Evolutionary conservation across 2,888 invertebrate genomes (phyloP), one percentile per base, ranked within the genome.

Genomic region (Tetheella fluctuosa): DNA sequence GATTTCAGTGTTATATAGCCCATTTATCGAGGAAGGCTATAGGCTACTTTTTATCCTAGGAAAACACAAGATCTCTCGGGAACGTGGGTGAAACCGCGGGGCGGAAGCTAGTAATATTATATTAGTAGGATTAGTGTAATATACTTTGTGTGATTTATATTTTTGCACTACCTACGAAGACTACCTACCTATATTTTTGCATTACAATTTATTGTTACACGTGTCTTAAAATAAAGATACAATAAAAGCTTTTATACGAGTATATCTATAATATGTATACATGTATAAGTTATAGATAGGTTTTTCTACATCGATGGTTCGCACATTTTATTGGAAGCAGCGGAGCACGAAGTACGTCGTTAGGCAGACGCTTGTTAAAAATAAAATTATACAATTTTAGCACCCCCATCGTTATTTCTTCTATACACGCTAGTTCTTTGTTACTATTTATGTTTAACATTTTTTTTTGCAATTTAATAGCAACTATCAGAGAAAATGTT

Each of bases 341-440:
- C 83, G 77, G 80, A 84, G 86, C 90, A 84, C 83, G 83, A 85
- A 85, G 75, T 65, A 69, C 73, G 73, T 80, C 81, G 85, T 80
- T 82, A 82, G 80, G 77, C 76, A 69, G 78, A 70, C 75, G 83
- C 84, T 87, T 83, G 88, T 86, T 89, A 85, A 89, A 89, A 89
- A 88, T 89, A 87, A 87, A 85, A 84, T 85, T 81, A 84, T 84
- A 85, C 84, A 84, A 85, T 85, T 86, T 86, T 86, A 83, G 77
- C 85, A 79, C 77, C 81, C 37, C 76, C 77, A 69, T 64, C 17
- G 59, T 64, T 67, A 52, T 60, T 66, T 52, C 64, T 74, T 71
- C 74, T 74, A 72, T 74, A 70, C 68, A 74, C 62, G 62, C 66
- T 74, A 48, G 48, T 48, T 48, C 5, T 20, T 20, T 48, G 48